Percentiles rank a stretch among this genome's conserved stretches.
Conservation (phyloP, 2,888 invertebrate genomes). For the Drosophila acutilabella region DNA sequence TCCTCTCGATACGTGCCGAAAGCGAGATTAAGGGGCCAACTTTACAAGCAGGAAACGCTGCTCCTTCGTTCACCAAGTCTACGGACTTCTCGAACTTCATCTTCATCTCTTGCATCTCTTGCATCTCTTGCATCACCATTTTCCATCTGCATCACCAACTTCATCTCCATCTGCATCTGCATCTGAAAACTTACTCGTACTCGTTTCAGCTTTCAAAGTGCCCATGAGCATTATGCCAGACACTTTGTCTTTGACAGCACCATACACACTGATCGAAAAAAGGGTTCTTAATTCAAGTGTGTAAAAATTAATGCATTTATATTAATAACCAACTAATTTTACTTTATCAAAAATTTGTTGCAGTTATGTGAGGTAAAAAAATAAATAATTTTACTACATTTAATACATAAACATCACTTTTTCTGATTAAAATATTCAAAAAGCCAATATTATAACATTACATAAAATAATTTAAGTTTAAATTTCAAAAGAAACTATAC, state of each 20-base stretch:
- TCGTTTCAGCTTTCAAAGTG: constrained; percentile 73
- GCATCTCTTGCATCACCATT: neutral
- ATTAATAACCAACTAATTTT: no score
- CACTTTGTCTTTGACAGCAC: constrained; percentile 77
- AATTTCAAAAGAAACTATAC: no score
- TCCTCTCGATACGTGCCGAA: constrained; percentile 68
- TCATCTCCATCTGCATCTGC: constrained; percentile 13
- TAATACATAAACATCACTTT: no score
- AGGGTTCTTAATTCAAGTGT: neutral
- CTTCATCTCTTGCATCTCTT: neutral
- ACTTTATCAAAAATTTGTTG: no score
- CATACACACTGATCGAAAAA: neutral
- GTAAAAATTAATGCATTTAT: no score
- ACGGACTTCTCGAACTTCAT: neutral
- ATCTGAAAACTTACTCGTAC: constrained; percentile 33
- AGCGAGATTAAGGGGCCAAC: constrained; percentile 72
- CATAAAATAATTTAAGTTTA: no score
- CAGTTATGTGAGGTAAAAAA: no score
- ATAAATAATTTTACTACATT: no score
- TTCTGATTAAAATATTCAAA: no score
- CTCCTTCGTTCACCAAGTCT: constrained; percentile 1
- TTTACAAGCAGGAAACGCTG: constrained; percentile 76
- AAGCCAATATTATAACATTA: no score
- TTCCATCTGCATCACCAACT: neutral
- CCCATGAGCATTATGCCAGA: constrained; percentile 77